Evolutionary conservation across 2,888 invertebrate genomes (phyloP).

Genomic region (Rhamphomyia laevipes): DNA sequence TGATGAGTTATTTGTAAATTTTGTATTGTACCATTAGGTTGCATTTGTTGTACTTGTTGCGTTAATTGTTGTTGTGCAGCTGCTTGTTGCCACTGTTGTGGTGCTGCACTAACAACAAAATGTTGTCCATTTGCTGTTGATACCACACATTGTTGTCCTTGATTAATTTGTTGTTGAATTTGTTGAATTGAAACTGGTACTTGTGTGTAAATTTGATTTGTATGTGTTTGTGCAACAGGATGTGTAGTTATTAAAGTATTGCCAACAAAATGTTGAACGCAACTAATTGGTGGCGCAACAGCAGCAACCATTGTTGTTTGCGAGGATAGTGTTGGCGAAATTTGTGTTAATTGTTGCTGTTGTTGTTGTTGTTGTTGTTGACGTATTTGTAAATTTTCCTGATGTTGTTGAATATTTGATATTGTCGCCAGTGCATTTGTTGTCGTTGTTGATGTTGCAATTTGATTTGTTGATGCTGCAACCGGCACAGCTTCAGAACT

Average conservation of each 20-base stretch:
- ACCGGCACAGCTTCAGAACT: neutral
- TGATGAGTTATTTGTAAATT: conserved; percentile 12
- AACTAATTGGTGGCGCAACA: conserved; percentile 15
- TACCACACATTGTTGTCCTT: conserved; percentile 14
- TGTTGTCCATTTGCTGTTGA: conserved; percentile 15
- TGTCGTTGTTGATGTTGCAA: conserved; percentile 2
- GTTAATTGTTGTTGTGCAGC: neutral
- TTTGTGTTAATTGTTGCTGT: conserved; percentile 13
- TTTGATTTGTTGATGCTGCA: conserved; percentile 2
- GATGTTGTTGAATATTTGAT: conserved; percentile 2
- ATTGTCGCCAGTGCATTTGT: neutral
- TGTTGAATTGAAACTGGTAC: conserved; percentile 16
- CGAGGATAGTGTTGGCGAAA: conserved; percentile 11
- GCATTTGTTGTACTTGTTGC: conserved; percentile 12
- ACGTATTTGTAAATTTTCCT: neutral
- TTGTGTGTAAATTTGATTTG: conserved; percentile 13
- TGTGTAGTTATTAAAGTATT: conserved; percentile 15
- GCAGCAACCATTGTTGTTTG: conserved; percentile 12
- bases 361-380: conserved; percentile 5
- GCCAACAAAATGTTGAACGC: conserved; percentile 17
- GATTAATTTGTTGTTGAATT: conserved; percentile 7
- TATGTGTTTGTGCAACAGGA: neutral
- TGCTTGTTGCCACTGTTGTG: conserved; percentile 12
- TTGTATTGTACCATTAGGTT: conserved; percentile 12
- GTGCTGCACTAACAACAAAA: conserved; percentile 14